These are phyloP conservation scores for Blera fallax DNA, from an alignment of 2,888 invertebrate genomes.

Conservation along the genomic window DNA sequence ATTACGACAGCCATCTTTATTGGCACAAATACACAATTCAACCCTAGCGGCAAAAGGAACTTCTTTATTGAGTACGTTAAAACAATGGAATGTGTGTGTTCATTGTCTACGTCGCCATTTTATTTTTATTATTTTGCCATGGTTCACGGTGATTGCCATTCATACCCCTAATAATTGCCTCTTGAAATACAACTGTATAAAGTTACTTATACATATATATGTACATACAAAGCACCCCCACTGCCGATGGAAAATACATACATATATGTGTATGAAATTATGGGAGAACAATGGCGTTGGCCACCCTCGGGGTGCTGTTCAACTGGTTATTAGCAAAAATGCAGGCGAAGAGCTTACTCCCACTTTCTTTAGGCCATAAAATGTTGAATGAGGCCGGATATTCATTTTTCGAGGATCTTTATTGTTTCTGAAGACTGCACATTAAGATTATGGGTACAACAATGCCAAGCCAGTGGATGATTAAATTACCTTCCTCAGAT, in stretches of 20 bases:
- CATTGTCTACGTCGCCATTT: conserved; percentile 56
- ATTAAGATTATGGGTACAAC: conserved; percentile 23
- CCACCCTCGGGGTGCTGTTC: conserved; percentile 8
- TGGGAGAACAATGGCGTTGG: conserved; percentile 11
- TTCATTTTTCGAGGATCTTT: conserved; percentile 9
- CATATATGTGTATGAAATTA: neutral
- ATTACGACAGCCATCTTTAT: conserved; percentile 64
- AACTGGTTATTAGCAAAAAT: conserved; percentile 46
- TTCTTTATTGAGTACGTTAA: conserved; percentile 46
- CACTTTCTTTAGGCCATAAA: neutral
- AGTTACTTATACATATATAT: neutral
- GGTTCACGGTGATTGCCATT: conserved; percentile 51
- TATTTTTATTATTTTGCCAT: conserved; percentile 23
- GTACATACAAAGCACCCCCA: neutral
- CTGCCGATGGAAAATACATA: neutral
- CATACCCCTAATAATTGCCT: conserved; percentile 63
- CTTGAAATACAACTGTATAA: conserved; percentile 22
- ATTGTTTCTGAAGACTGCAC: conserved; percentile 35
- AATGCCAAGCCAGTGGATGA: conserved; percentile 25
- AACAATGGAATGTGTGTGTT: conserved; percentile 46
- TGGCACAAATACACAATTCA: conserved; percentile 38
- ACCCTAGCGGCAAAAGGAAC: conserved; percentile 59
- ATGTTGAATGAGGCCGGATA: conserved; percentile 24
- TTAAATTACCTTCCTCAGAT: conserved; percentile 53
- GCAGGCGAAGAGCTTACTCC: conserved; percentile 4